A percentile compares a stretch with the other conserved stretches of the same genome.
Evolutionary conservation across 64 coral and sea anemone species (phyloP).

Genomic region (Pocillopora verrucosa): DNA sequence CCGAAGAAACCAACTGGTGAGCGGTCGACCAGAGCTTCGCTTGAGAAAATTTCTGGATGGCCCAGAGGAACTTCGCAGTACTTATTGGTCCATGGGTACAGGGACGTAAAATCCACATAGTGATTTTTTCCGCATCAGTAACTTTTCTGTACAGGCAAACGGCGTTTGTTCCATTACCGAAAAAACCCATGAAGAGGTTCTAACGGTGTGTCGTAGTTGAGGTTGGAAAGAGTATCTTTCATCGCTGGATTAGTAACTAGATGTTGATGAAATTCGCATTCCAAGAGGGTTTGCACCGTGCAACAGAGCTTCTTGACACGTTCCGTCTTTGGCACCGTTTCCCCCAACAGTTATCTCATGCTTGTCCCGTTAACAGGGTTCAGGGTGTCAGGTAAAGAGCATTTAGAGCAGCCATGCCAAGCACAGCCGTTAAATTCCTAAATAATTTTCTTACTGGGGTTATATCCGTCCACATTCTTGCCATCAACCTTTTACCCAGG

Average conservation of each 20-base stretch:
- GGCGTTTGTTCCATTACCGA: conserved; percentile 63
- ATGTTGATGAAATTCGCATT: conserved; percentile 37
- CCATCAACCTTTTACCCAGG: conserved; percentile 10
- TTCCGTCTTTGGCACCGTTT: no score
- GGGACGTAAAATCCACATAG: conserved; percentile 74
- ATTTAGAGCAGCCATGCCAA: conserved; percentile 40
- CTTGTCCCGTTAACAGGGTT: conserved; percentile 37
- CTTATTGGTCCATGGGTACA: conserved; percentile 63
- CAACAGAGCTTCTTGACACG: no score
- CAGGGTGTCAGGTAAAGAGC: conserved; percentile 28
- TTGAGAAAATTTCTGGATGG: conserved; percentile 23
- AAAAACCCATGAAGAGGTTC: no score
- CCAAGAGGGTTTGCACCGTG: conserved; percentile 46
- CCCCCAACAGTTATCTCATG: no score
- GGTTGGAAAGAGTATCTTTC: no score
- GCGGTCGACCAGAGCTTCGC: neutral
- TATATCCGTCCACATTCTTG: conserved; percentile 31
- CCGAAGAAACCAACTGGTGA: conserved; percentile 48
- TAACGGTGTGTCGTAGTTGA: no score
- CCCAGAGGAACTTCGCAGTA: neutral
- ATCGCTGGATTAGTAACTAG: no score
- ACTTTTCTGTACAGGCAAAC: conserved; percentile 3
- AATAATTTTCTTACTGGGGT: neutral
- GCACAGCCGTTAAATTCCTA: conserved; percentile 20
- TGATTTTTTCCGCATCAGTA: conserved; percentile 31